Conservation (phyloP, 2,888 invertebrate genomes). For the Melinaea menophilus region DNA sequence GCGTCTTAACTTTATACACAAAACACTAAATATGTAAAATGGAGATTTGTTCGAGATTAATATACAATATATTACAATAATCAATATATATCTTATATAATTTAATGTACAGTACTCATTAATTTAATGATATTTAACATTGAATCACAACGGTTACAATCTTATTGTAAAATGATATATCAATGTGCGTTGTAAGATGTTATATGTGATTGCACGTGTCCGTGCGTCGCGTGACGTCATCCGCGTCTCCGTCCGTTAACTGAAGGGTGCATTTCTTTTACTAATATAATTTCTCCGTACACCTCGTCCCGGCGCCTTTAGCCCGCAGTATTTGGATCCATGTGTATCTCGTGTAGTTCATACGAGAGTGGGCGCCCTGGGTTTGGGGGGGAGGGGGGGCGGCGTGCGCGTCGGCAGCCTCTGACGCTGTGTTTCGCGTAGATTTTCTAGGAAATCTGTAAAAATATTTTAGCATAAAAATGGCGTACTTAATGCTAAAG, state of each 20-base stretch:
- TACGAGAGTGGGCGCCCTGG: slow-evolving; percentile 55
- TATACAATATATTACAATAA: not conserved
- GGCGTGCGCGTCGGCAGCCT: slow-evolving; percentile 52
- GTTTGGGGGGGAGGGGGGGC: slow-evolving; percentile 63
- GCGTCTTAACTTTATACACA: no score
- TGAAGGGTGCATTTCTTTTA: no score
- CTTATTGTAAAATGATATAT: no score
- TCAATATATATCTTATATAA: not conserved
- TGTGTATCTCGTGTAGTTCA: slow-evolving; percentile 34
- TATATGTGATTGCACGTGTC: no score
- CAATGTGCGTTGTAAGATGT: no score
- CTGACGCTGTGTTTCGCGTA: slow-evolving; percentile 62
- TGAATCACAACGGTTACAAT: not conserved
- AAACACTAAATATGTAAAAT: no score
- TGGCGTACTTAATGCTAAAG: no score
- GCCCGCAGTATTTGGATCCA: not conserved
- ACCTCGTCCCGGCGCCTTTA: not conserved
- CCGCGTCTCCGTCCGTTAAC: no score
- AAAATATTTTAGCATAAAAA: not conserved
- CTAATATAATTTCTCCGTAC: not conserved
- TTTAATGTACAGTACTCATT: not conserved
- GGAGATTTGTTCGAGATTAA: not conserved
- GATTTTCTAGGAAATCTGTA: slow-evolving; percentile 66
- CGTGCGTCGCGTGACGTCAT: no score
- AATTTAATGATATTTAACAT: slow-evolving; percentile 1